Evolutionary conservation across 1,140 invertebrate species (phyloP).

Genomic region (Zaprionus ornatus): DNA sequence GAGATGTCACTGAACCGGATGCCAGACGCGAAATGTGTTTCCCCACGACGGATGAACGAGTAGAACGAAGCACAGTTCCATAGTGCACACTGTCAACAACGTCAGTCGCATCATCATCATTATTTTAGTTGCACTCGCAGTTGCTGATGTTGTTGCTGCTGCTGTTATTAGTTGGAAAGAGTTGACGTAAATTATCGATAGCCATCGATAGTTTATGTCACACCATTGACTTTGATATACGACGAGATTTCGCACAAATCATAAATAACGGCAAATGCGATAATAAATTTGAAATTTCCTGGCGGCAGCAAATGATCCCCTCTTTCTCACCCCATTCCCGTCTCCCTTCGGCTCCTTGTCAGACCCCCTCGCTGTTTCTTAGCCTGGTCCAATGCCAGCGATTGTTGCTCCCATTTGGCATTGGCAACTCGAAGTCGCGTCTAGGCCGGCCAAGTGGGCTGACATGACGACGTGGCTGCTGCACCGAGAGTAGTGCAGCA

Average conservation of each 20-base stretch:
- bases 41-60: background rate
- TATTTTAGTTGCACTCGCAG: slow-evolving; percentile 30
- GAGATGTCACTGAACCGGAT: slow-evolving; percentile 35
- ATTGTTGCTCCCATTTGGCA: slow-evolving; percentile 37
- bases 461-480: slow-evolving; percentile 39
- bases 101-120: slow-evolving; percentile 44
- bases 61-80: slow-evolving; percentile 4
- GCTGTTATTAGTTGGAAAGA: slow-evolving; percentile 45
- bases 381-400: slow-evolving; percentile 2
- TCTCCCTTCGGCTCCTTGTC: background rate
- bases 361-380: background rate
- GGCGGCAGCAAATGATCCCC: slow-evolving; percentile 65
- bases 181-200: slow-evolving; percentile 66
- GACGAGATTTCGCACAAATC: slow-evolving; percentile 69
- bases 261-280: slow-evolving; percentile 76
- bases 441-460: slow-evolving; percentile 48
- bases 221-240: slow-evolving; percentile 74
- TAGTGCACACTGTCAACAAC: slow-evolving; percentile 36
- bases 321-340: slow-evolving; percentile 10
- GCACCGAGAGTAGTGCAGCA: background rate
- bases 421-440: slow-evolving; percentile 20
- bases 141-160: slow-evolving; percentile 16
- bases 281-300: slow-evolving; percentile 78
- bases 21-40: slow-evolving; percentile 30
- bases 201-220: slow-evolving; percentile 68